Evolutionary conservation across 2,888 invertebrate species (phyloP), one percentile per base, ranked within the genome.

Genomic region (Caradrina clavipalpis): DNA sequence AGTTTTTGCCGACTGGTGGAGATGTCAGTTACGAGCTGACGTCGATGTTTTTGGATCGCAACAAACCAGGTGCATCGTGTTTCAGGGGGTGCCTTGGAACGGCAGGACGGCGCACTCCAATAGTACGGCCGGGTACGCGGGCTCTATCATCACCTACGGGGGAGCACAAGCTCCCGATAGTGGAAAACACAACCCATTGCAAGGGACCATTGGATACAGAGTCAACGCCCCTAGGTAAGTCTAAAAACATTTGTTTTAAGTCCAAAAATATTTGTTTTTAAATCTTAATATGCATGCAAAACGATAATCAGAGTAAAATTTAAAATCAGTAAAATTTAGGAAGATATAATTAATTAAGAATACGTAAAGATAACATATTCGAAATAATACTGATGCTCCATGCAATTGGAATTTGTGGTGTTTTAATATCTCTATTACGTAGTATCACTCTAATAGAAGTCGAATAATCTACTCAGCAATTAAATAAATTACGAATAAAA

Each of bases 81-180:
- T 96, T 94, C 95, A 95, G 95, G 91, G 90, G 94, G 97, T 97
- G 90, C 97, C 97, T 97, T 97, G 97, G 94, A 97, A 97, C 96
- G 97, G 96, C 97, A 94, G 96, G 97, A 97, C 97, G 94, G 95
- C 96, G 94, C 93, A 95, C 96, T 97, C 97, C 93, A 94, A 96
- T 94, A 97, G 97, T 94, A 97, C 97, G 96, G 96, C 96, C 93
- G 96, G 96, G 91, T 96, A 96, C 96, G 95, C 91, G 90, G 92
- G 92, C 85, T 89, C 96, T 88, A 88, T 90, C 84, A 93, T 90
- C 89, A 91, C 85, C 86, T 94, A 94, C 92, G 82, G 90, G 91
- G 96, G 95, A 92, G 95, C 93, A 82, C 90, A 89, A 87, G 94
- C 94, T 94, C 94, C 94, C 92, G 93, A 93, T 85, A 91, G 90